Conservation (phyloP, 2,797 vertebrate species). For the Scolopax rusticola region DNA sequence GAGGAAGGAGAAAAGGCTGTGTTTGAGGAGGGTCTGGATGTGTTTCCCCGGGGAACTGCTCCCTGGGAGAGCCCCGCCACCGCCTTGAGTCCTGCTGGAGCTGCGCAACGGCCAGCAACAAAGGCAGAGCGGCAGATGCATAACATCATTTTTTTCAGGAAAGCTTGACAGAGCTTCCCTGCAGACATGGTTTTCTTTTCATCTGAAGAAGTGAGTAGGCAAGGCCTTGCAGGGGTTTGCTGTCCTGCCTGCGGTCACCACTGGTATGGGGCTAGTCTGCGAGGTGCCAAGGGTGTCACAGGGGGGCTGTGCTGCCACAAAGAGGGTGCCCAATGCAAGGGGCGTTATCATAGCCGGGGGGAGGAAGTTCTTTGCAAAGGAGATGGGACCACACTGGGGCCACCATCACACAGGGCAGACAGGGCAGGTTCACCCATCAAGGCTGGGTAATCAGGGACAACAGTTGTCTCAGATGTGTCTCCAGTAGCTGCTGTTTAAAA, state of each 20-base stretch:
- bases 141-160: background rate
- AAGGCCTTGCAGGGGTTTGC: background rate
- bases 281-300: rapidly evolving
- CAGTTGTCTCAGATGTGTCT: background rate
- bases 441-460: background rate
- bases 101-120: background rate
- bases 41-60: rapidly evolving
- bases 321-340: background rate
- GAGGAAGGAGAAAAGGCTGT: background rate
- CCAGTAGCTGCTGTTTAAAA: background rate
- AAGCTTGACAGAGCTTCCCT: background rate
- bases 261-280: background rate
- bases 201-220: background rate
- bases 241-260: rapidly evolving
- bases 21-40: background rate
- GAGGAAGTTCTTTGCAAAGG: background rate
- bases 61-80: background rate
- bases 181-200: background rate
- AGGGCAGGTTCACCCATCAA: background rate
- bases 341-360: rapidly evolving
- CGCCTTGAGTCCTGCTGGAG: background rate
- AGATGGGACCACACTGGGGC: background rate
- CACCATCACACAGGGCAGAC: rapidly evolving
- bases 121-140: background rate
- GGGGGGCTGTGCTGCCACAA: background rate